Evolutionary conservation across 2,888 invertebrate species (phyloP).

Genomic region (Agonopterix alstromeriana): DNA sequence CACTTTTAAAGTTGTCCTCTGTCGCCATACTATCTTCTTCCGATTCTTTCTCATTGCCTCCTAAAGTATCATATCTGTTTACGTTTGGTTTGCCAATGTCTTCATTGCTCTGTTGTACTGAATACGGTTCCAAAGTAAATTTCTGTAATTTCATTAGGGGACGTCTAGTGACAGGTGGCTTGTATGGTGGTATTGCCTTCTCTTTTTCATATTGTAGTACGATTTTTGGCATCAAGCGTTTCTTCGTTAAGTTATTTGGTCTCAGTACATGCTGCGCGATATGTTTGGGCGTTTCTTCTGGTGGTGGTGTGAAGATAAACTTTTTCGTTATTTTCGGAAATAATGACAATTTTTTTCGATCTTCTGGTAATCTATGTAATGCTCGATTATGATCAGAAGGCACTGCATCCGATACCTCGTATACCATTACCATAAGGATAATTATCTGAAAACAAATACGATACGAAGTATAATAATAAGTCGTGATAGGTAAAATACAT

Average conservation of each 20-base stretch:
- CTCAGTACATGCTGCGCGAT: not conserved
- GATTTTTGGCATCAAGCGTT: constrained; percentile 18
- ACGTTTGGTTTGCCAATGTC: too few relatives aligned
- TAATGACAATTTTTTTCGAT: constrained; percentile 18
- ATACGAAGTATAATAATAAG: too few relatives aligned
- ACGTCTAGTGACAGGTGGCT: constrained; percentile 6
- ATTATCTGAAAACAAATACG: too few relatives aligned
- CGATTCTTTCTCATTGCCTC: too few relatives aligned
- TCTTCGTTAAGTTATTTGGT: not conserved
- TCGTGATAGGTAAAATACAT: too few relatives aligned
- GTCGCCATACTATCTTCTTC: too few relatives aligned
- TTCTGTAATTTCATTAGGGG: constrained; percentile 11
- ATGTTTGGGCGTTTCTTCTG: not conserved
- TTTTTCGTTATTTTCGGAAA: constrained; percentile 28
- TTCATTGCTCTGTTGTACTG: too few relatives aligned
- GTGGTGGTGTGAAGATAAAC: constrained; percentile 18
- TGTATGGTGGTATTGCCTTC: not conserved
- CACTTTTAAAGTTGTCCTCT: too few relatives aligned
- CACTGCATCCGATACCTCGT: too few relatives aligned
- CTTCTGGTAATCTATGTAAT: constrained; percentile 11
- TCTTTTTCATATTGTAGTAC: not conserved
- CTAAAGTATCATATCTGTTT: too few relatives aligned
- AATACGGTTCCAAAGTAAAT: constrained; percentile 7
- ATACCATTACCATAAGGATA: too few relatives aligned
- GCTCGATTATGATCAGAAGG: too few relatives aligned